These are phyloP conservation scores for Ditylenchus weischeri DNA, from an alignment of 2,888 invertebrate genomes.

Conservation along the genomic window DNA sequence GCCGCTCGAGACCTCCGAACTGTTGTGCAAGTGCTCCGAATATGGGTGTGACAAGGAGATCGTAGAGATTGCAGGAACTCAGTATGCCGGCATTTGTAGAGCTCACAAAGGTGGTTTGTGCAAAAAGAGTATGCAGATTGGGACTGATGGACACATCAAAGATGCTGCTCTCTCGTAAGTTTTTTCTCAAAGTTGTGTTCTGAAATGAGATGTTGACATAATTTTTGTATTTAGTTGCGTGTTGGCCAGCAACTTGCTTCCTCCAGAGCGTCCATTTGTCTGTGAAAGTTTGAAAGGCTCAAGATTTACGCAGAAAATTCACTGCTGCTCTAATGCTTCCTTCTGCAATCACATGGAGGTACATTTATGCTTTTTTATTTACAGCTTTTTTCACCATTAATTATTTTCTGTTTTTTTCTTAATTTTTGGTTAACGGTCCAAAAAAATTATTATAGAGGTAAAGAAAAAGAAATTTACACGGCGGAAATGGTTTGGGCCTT, in stretches of 20 bases:
- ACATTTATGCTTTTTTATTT: neutral
- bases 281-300: constrained; percentile 28
- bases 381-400: too few species aligned
- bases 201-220: neutral
- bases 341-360: constrained; percentile 39
- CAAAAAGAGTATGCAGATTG: constrained; percentile 6
- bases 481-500: too few species aligned
- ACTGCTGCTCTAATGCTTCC: constrained; percentile 31
- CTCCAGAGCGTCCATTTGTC: constrained; percentile 31
- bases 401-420: too few species aligned
- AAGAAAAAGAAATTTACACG: too few species aligned
- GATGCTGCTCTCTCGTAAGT: constrained; percentile 8
- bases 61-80: constrained; percentile 9
- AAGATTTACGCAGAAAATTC: constrained; percentile 13
- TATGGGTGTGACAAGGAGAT: constrained; percentile 15
- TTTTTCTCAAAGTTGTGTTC: neutral
- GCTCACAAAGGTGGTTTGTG: constrained; percentile 13
- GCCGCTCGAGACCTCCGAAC: constrained; percentile 2
- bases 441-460: too few species aligned
- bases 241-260: constrained; percentile 22
- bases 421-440: too few species aligned
- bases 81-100: constrained; percentile 15
- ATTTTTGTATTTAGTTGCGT: constrained; percentile 28
- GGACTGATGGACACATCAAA: constrained; percentile 8
- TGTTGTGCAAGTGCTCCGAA: constrained; percentile 8